Percentiles rank a stretch among this genome's conserved stretches.
Evolutionary conservation across 2,888 invertebrate species (phyloP).

Genomic region (Leptinotarsa juncta): DNA sequence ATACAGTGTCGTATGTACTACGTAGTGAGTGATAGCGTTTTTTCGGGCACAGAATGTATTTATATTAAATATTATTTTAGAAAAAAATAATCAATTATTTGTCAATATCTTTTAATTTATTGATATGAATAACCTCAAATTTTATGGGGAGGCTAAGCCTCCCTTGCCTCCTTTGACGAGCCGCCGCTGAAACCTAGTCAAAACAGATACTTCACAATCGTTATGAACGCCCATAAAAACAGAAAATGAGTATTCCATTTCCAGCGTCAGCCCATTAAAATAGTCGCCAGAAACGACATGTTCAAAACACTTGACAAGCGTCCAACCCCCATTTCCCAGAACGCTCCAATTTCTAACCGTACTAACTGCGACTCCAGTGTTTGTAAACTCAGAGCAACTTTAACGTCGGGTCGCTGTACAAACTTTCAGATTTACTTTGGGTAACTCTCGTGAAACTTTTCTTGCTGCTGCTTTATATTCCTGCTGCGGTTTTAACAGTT

Average conservation of each 20-base stretch:
- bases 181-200: no score
- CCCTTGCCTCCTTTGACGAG: no score
- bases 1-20: no score
- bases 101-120: no score
- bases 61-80: no score
- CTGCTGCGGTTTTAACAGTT: conserved; percentile 50
- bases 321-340: neutral
- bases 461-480: conserved; percentile 50
- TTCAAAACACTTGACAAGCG: conserved; percentile 6
- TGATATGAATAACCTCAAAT: no score
- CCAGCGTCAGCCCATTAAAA: neutral
- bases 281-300: neutral
- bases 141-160: no score
- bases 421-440: conserved; percentile 49
- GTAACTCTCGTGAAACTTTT: conserved; percentile 47
- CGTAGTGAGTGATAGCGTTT: no score
- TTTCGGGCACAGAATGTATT: no score
- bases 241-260: neutral
- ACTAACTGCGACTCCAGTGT: conserved; percentile 24
- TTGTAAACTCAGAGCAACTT: conserved; percentile 27
- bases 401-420: conserved; percentile 33
- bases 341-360: conserved; percentile 19
- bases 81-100: no score
- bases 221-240: no score
- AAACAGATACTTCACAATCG: no score